Evolutionary conservation across 2,113 vertebrate species (phyloP), one percentile per base, ranked within the genome.

Genomic region (Oryzias woworae): DNA sequence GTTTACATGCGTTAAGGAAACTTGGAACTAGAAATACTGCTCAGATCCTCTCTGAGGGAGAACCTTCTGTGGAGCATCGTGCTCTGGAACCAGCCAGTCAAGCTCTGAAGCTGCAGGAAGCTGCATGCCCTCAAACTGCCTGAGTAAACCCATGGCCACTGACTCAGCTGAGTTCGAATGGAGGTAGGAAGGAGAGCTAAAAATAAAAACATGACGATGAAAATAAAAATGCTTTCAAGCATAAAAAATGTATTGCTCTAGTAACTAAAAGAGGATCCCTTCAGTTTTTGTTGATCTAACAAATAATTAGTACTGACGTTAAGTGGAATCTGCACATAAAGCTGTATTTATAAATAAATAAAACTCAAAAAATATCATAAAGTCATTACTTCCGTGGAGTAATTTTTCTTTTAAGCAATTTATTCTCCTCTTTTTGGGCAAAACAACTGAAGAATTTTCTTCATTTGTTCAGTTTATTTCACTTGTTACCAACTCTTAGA

Each of bases 111-210:
- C 97, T 0, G 97, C 97, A 0, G 97, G 97, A 18, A 99, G 94
- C 88, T 98, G 96, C 95, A 99, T 96, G 61, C 97, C 97, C 65
- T 98, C 96, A 73, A 99, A 99, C 85, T 98, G 97, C 82, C 94
- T 90, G 87, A 99, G 93, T 42, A 99, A 91, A 56, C 96, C 97
- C 97, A 99, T 98, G 62, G 97, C 97, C 58, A 99, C 97, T 0
- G 97, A 97, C 86, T 99, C 97, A 0, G 97, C 97, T 0, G 97
- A 99, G 66, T 96, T 99, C 10, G 97, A 98, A 78, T 96, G 94
- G 52, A 96, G 90, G 86, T 94, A 92, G 68, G 92, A 92, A 22
- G 94, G 92, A 58, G 93, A 93, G 63, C 96, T 98, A 71, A 18
- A 53, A 22, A 57, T 5, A 75, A 2, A 63, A 12, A 16, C 22